Evolutionary conservation across 2,888 invertebrate genomes (phyloP).

Genomic region (Anthrax anthrax): DNA sequence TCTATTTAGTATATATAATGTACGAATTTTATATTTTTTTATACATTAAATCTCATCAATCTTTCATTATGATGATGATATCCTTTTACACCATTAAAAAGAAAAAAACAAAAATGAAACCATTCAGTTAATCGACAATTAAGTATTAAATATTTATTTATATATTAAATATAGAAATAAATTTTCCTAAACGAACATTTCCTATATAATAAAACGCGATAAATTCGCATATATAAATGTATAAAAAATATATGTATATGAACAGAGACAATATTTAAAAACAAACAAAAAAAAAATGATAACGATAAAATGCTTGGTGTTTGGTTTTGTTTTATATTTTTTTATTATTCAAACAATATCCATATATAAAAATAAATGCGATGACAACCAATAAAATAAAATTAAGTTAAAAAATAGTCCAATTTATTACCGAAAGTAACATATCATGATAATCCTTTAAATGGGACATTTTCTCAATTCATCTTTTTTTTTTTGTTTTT

Average conservation of each 20-base stretch:
- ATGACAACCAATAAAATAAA: conserved; percentile 29
- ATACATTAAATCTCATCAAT: background rate
- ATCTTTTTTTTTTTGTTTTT: conserved; percentile 3
- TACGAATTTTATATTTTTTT: background rate
- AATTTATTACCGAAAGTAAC: conserved; percentile 15
- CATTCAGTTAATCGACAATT: background rate
- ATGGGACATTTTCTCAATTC: conserved; percentile 24
- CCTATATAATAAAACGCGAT: too few species aligned
- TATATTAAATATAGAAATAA: background rate
- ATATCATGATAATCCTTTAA: conserved; percentile 30
- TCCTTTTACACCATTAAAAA: background rate
- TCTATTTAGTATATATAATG: too few species aligned
- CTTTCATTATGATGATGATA: background rate
- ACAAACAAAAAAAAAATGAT: too few species aligned
- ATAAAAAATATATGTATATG: background rate
- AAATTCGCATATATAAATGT: background rate
- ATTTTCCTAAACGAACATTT: too few species aligned
- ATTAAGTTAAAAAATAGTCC: conserved; percentile 33
- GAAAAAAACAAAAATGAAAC: too few species aligned
- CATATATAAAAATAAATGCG: conserved; percentile 3
- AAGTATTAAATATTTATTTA: background rate
- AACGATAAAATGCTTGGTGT: too few species aligned
- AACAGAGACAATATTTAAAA: too few species aligned
- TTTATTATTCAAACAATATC: background rate
- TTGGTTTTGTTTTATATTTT: too few species aligned